Base-by-base conservation (phyloP, 2,888 invertebrate genomes). In the Hirtodrosophila confusa region DNA sequence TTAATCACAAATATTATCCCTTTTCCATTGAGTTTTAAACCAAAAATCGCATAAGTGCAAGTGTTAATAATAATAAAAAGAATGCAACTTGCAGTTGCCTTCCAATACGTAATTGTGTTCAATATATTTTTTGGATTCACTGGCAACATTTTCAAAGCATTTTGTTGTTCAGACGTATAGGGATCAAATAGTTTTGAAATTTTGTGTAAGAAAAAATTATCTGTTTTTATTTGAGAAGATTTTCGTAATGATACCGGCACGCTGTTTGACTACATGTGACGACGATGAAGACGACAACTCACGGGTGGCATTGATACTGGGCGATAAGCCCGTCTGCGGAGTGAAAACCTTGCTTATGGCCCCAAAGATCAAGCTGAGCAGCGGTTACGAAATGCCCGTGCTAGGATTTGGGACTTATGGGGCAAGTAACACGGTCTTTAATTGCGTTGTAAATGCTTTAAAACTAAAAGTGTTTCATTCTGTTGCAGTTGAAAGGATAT, bases 341-440 rank as follows among this genome's bases (percentile, higher is more conserved):
- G 41, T 50, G 0, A 69, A 67, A 29, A 49, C 75, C 10, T 10
- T 76, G 3, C 72, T 70, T 12, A 51, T 87, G 49, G 86, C 93
- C n/a, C 93, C 94, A 0, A 92, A 87, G 74, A 89, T 95, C 0
- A 93, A 93, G 69, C 93, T 96, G 9, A 93, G 92, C 80, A 94
- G 95, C 84, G 95, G 94, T 0, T 76, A 90, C 23, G 92, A 94
- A 68, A 93, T 95, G 80, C 96, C 96, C 0, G 92, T 93, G 2
- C 88, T 96, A 0, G 96, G 96, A 0, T 92, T 96, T 12, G 96
- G 96, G 6, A 96, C 96, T 6, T 35, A 60, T 47, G 44, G 51
- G 35, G 78, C 48, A 71, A 57, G 7, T 17, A 11, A 4, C 1
- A 1, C n/a, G 3, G 12, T 4, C 9, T 6, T 9, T 6, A 4